Evolutionary conservation across 23 tunicate species (phyloP), one percentile per base, ranked within the genome.

Genomic region (Phallusia fumigata): DNA sequence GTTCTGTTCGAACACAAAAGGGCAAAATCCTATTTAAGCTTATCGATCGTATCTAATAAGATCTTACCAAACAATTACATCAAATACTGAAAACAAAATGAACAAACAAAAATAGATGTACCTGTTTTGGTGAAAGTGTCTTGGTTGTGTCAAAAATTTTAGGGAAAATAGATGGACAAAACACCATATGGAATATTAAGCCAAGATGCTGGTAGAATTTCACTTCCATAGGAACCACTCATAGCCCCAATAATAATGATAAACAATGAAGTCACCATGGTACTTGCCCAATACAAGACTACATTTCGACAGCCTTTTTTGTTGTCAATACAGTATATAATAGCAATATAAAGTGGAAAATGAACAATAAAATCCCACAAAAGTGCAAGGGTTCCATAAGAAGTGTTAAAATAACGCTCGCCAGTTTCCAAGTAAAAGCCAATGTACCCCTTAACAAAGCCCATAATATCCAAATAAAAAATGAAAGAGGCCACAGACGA

Each of bases 281-380:
- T 64, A 13, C 83, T 87, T 6, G 44, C 73, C 87, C 87, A 87
- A 35, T 80, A 87, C 18, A 91, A 12, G 10, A 85, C 85, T 30
- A 35, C 33, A 35, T 87, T 83, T 21, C 90, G 76, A 81, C 84
- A 91, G 36, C 83, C 85, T 74, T 79, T 73, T 51, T 74, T 76
- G 79, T 91, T 91, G 82, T 91, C 96, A 76, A 88, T 88, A 33
- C 80, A 44, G 76, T 86, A 91, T 2, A 84, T 65, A 19, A 91
- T 91, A 32, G 36, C 79, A 13, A 91, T 53, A 75, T 83, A 83
- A 30, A 91, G 51, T 11, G 83, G 64, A 34, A 50, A 87, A 33
- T 86, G 78, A 6, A 75, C 79, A 36, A 79, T 44, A 45, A 53
- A 79, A 76, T 91, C 96, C 88, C 82, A 87, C n/a, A 87, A 44